A percentile compares a stretch with the other conserved stretches of the same genome.
Evolutionary conservation across 2,797 vertebrate genomes (phyloP).

Genomic region (Euphonia xanthogaster): DNA sequence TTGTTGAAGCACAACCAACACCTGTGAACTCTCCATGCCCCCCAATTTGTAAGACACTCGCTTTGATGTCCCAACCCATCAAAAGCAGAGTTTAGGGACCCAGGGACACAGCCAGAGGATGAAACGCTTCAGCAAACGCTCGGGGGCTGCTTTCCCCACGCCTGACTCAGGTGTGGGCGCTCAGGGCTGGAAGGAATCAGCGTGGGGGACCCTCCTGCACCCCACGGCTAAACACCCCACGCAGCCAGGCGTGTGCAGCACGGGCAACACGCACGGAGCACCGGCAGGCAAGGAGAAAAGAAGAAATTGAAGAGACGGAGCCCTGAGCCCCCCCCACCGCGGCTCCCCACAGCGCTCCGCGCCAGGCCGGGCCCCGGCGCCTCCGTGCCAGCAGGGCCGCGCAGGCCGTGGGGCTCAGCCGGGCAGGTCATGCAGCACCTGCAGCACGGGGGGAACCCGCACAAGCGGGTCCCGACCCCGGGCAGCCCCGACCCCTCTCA

Average conservation of each 20-base stretch:
- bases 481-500: accelerated
- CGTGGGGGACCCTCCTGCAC: accelerated
- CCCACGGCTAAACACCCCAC: not conserved
- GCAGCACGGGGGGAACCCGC: accelerated
- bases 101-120: accelerated
- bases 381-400: accelerated
- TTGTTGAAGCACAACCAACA: not conserved
- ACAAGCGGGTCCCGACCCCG: accelerated
- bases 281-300: accelerated
- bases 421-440: accelerated
- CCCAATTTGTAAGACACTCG: not conserved
- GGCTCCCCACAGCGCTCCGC: not conserved
- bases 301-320: accelerated
- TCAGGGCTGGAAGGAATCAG: accelerated
- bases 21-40: not conserved
- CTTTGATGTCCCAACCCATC: not conserved
- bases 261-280: accelerated
- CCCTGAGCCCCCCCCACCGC: too few relatives aligned
- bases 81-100: not conserved
- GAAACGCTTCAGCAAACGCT: not conserved
- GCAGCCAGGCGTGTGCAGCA: accelerated
- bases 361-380: not conserved
- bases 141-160: not conserved
- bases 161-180: too few relatives aligned
- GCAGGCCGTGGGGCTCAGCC: accelerated